Conservation (phyloP, 92 coral and sea anemone genomes). For the Parazoanthus darwini region DNA sequence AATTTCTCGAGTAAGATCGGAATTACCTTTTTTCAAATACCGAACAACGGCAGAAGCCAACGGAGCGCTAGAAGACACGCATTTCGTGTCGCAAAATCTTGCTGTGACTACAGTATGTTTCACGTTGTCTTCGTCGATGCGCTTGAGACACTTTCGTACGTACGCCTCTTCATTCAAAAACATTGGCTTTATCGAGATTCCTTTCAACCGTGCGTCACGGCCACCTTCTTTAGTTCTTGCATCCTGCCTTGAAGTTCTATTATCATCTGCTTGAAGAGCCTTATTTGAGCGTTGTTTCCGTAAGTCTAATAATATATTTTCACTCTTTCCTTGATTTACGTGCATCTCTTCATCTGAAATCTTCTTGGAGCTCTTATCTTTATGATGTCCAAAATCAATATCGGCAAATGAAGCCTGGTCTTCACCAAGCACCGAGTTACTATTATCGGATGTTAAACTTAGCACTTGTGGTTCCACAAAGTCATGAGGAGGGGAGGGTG, state of each 20-base stretch:
- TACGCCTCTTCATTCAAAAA: conserved; percentile 50
- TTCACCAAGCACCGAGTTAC: not conserved
- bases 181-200: conserved; percentile 52
- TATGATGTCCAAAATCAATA: not conserved
- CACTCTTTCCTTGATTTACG: not conserved
- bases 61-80: conserved; percentile 61
- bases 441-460: not conserved
- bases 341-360: not conserved
- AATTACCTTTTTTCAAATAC: conserved; percentile 44
- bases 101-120: conserved; percentile 34
- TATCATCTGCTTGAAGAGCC: not conserved
- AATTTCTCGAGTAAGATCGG: conserved; percentile 55
- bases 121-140: conserved; percentile 45
- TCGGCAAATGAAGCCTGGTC: not conserved
- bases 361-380: not conserved
- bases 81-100: conserved; percentile 50
- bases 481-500: conserved; percentile 36
- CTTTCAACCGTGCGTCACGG: not conserved
- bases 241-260: not conserved
- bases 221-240: not conserved
- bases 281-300: not conserved
- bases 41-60: conserved; percentile 60
- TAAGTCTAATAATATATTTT: not conserved
- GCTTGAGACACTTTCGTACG: conserved; percentile 46
- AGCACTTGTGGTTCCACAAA: not conserved